These are phyloP conservation scores for Cheilosia scutellata DNA, from an alignment of 2,888 invertebrate species.

Conservation along the genomic window DNA sequence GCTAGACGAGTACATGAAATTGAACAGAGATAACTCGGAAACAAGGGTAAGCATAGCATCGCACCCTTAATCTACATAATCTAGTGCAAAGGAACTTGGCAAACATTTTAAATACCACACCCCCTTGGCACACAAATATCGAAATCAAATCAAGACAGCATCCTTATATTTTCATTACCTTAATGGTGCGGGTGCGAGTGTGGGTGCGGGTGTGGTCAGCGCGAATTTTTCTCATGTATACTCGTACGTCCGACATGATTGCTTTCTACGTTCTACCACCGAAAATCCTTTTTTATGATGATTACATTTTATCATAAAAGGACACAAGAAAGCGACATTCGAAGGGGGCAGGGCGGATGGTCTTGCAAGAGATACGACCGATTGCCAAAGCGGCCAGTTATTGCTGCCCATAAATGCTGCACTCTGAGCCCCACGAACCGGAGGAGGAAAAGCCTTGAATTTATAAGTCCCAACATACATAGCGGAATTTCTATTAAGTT, in stretches of 20 bases:
- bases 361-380: constrained; percentile 50
- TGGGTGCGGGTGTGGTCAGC: constrained; percentile 8
- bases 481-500: constrained; percentile 71
- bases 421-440: constrained; percentile 36
- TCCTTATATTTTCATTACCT: constrained; percentile 68
- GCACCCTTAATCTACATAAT: constrained; percentile 38
- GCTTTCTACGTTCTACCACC: constrained; percentile 47
- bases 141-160: constrained; percentile 65
- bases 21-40: constrained; percentile 35
- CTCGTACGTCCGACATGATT: constrained; percentile 50
- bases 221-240: constrained; percentile 21
- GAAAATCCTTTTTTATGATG: constrained; percentile 80
- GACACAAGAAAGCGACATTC: constrained; percentile 47
- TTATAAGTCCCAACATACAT: constrained; percentile 69
- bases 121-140: constrained; percentile 36
- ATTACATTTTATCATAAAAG: constrained; percentile 79
- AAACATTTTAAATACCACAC: constrained; percentile 20
- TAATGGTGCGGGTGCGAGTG: constrained; percentile 21
- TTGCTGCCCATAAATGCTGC: constrained; percentile 68
- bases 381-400: constrained; percentile 70
- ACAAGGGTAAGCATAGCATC: constrained; percentile 3
- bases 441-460: constrained; percentile 66
- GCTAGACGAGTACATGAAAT: constrained; percentile 17
- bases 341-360: constrained; percentile 1
- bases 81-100: constrained; percentile 43